phyloP scores from a whole-genome alignment of 1,140 invertebrate genomes.

The Acromyrmex charruanus region DNA sequence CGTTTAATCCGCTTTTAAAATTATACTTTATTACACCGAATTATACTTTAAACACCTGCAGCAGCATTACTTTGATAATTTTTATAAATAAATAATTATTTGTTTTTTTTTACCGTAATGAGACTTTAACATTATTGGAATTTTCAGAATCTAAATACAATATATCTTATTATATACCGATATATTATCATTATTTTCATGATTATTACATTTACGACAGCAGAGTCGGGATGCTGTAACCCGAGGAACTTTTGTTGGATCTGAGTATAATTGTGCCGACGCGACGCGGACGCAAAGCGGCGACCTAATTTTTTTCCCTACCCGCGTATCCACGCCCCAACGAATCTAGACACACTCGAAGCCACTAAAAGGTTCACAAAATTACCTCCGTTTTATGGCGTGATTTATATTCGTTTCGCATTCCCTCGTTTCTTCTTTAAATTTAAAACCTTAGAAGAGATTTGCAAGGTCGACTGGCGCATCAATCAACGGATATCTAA shows the following conservation, averaged over 20 bases:
- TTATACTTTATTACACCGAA: background rate
- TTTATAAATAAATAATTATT: constrained; percentile 17
- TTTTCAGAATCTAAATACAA: background rate
- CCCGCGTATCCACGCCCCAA: background rate
- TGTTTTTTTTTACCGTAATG: background rate
- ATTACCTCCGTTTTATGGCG: constrained; percentile 45
- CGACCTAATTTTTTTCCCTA: constrained; percentile 41
- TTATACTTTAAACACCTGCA: background rate
- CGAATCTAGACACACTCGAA: constrained; percentile 30
- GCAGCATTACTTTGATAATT: background rate
- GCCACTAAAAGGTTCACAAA: constrained; percentile 40
- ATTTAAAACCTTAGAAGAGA: constrained; percentile 5
- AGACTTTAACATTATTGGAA: background rate
- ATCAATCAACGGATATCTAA: constrained; percentile 15
- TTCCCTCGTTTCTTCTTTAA: constrained; percentile 35
- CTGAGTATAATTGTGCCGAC: constrained; percentile 13
- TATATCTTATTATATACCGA: background rate
- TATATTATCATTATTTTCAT: background rate
- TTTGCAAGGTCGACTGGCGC: background rate
- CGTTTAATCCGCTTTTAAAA: background rate
- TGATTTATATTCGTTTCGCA: constrained; percentile 57
- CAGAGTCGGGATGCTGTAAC: background rate
- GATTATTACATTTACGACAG: background rate
- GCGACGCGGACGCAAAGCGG: background rate
- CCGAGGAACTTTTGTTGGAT: constrained; percentile 11